phyloP scores from a whole-genome alignment of 2,113 vertebrate genomes.

The Brienomyrus longianalis region DNA sequence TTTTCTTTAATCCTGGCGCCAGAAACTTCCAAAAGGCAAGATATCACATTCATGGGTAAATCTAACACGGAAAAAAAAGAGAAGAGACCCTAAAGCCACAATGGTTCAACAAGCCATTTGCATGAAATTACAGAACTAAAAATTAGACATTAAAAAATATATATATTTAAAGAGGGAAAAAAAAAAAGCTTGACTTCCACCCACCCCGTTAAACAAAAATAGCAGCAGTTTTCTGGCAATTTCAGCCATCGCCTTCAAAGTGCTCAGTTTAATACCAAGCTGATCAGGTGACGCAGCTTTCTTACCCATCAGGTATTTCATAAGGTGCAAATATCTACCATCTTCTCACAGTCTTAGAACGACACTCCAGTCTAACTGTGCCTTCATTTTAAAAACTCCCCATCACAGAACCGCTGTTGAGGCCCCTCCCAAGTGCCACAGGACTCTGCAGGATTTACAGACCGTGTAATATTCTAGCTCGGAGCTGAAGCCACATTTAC shows the following conservation, averaged over 20 bases:
- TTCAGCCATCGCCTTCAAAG: conserved; percentile 74
- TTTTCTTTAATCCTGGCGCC: not conserved
- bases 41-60: not conserved
- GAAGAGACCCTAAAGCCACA: not conserved
- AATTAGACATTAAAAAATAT: not conserved
- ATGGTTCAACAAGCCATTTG: not conserved
- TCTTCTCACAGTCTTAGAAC: not conserved
- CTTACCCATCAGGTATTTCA: conserved; percentile 60
- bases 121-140: not conserved
- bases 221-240: conserved; percentile 74
- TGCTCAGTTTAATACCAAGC: conserved; percentile 72
- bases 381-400: conserved; percentile 18
- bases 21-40: not conserved
- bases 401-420: not conserved
- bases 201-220: conserved; percentile 38
- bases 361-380: not conserved
- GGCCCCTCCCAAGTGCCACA: not conserved
- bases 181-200: not conserved
- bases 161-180: not conserved
- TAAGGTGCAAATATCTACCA: conserved; percentile 23
- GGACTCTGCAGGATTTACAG: not conserved
- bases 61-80: not conserved
- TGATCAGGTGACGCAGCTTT: conserved; percentile 53
- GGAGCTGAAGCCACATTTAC: not conserved
- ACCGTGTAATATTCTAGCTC: not conserved